Evolutionary conservation across 2,797 vertebrate genomes (phyloP), one percentile per base, ranked within the genome.

Genomic region (Notoglanidium macrostoma): DNA sequence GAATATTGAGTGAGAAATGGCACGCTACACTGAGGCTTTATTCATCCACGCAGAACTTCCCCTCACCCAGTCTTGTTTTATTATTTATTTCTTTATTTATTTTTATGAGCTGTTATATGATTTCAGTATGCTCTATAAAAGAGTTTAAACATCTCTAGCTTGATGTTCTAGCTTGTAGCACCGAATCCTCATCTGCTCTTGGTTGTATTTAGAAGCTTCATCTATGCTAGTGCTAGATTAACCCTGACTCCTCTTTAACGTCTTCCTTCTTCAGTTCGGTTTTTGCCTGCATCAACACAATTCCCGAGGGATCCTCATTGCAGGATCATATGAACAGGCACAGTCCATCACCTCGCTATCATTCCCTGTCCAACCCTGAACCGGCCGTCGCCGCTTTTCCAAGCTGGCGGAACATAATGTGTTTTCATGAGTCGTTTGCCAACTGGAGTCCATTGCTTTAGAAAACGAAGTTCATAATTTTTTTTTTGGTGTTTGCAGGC

Each of bases 1-100:
- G 85, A 86, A 88, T 81, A 83, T 80, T 68, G 63, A 89, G 54
- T 76, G 81, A 82, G 67, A 44, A 78, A 59, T 80, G 55, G 74
- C 23, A 1, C 11, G 19, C 40, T 32, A 11, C 26, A 86, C 68
- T 49, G 32, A 83, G 81, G 46, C 51, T 51, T 32, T 17, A 23
- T 72, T 85, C 65, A 15, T 83, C 61, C 61, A 46, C 44, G 32
- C 51, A 44, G 83, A 35, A 55, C 55, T 85, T 40, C 26, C 40
- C 67, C 51, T 76, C 46, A 8, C 26, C 12, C 73, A 54, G 68
- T 46, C 19, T 17, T 8, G 0, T 70, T 70, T 11, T 44, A 0
- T 51, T 35, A 40, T 40, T 40, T 40, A 40, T 40, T 40, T 40
- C 3, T 40, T 40, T 40, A 40, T 40, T 40, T 40, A 40, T 40